Percentiles rank a stretch among this genome's conserved stretches.
Evolutionary conservation across 2,888 invertebrate genomes (phyloP).

Genomic region (Abrostola tripartita): DNA sequence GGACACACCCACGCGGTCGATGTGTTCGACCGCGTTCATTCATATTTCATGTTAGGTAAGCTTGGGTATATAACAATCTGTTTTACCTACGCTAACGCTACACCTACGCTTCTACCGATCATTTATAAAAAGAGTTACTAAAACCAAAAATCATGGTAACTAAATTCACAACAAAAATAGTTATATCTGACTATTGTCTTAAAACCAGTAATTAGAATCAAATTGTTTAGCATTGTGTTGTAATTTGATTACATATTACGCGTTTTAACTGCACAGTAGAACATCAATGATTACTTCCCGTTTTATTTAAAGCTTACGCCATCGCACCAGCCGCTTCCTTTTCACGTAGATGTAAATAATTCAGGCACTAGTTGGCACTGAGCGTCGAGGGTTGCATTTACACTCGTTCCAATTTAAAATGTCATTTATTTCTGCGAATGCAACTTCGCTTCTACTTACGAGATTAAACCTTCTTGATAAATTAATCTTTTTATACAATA

Average conservation of each 20-base stretch:
- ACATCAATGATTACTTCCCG: not conserved
- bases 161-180: not conserved
- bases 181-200: not conserved
- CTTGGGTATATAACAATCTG: constrained; percentile 25
- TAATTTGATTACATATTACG: constrained; percentile 2
- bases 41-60: constrained; percentile 53
- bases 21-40: constrained; percentile 47
- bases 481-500: not conserved
- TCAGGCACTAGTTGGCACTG: constrained; percentile 56
- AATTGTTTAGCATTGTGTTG: constrained; percentile 1
- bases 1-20: constrained; percentile 81
- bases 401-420: constrained; percentile 75
- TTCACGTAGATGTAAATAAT: constrained; percentile 56
- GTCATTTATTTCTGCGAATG: constrained; percentile 74
- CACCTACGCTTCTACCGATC: constrained; percentile 6
- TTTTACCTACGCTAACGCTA: constrained; percentile 18
- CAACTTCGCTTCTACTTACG: constrained; percentile 54
- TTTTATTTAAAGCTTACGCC: constrained; percentile 21
- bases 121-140: not conserved
- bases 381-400: constrained; percentile 60
- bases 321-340: constrained; percentile 31
- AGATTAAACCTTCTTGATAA: constrained; percentile 42
- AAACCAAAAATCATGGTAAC: not conserved
- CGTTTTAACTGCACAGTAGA: constrained; percentile 2
- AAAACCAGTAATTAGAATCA: constrained; percentile 1